A percentile compares a stretch with the other conserved stretches of the same genome.
Evolutionary conservation across 2,888 invertebrate species (phyloP).

Genomic region (Aromia moschata): DNA sequence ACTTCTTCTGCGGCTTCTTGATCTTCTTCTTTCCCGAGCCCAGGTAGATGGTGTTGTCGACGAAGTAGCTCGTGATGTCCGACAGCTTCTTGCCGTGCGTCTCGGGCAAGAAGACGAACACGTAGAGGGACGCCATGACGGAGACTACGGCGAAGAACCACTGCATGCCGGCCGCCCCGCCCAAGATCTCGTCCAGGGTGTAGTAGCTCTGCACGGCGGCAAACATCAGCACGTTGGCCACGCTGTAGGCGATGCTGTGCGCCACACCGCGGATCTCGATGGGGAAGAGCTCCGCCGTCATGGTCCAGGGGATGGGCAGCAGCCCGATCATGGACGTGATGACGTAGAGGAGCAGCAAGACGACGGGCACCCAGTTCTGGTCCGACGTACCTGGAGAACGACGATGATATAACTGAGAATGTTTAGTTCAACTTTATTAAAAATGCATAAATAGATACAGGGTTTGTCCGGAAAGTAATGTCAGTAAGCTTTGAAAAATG

Average conservation of each 20-base stretch:
- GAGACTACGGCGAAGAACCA: conserved; percentile 68
- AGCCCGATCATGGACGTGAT: conserved; percentile 70
- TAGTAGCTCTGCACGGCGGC: conserved; percentile 66
- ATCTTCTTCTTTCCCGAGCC: conserved; percentile 38
- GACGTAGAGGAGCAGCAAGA: conserved; percentile 67
- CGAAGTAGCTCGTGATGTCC: conserved; percentile 65
- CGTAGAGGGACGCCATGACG: conserved; percentile 59
- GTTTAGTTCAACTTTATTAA: too few species aligned
- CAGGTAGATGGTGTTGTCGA: conserved; percentile 56
- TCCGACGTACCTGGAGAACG: conserved; percentile 52
- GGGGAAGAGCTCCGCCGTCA: conserved; percentile 72
- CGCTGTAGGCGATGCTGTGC: conserved; percentile 68
- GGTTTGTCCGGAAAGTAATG: too few species aligned
- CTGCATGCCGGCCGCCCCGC: conserved; percentile 66
- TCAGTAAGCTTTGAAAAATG: too few species aligned
- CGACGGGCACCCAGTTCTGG: conserved; percentile 64
- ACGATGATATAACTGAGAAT: too few species aligned
- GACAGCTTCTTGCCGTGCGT: conserved; percentile 65
- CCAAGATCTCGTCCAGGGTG: conserved; percentile 52
- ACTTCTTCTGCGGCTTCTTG: conserved; percentile 17
- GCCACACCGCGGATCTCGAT: conserved; percentile 70
- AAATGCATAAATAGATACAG: too few species aligned
- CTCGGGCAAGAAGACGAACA: conserved; percentile 64
- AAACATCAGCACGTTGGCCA: conserved; percentile 70
- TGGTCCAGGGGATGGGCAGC: conserved; percentile 72